A percentile compares a stretch with the other conserved stretches of the same genome.
Evolutionary conservation across 2,113 vertebrate species (phyloP).

Genomic region (Chionis minor): DNA sequence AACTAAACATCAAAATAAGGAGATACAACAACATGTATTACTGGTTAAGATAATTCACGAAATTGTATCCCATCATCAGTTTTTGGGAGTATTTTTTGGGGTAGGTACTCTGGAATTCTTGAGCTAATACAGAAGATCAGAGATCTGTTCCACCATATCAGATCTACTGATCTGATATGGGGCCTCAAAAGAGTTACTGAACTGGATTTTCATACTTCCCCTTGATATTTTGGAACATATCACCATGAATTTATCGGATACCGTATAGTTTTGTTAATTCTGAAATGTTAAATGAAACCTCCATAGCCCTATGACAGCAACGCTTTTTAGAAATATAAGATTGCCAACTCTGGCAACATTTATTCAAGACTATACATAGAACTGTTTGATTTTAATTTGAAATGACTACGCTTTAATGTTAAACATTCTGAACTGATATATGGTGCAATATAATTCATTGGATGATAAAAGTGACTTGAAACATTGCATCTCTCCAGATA

Average conservation of each 20-base stretch:
- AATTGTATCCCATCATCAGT: background rate
- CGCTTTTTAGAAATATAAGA: background rate
- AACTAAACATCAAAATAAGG: conserved; percentile 69
- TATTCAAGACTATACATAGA: background rate
- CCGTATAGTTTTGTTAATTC: conserved; percentile 15
- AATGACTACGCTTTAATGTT: conserved; percentile 26
- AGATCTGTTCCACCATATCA: background rate
- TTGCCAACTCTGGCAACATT: background rate
- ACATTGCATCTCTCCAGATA: background rate
- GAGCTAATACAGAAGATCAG: background rate
- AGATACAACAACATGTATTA: background rate
- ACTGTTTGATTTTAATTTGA: conserved; percentile 45
- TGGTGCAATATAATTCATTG: background rate
- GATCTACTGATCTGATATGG: background rate
- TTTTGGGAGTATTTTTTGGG: background rate
- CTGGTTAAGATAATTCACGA: background rate
- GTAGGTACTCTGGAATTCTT: background rate
- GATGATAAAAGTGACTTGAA: background rate
- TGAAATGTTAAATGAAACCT: conserved; percentile 43
- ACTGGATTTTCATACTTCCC: background rate
- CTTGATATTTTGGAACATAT: conserved; percentile 13
- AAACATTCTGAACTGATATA: conserved; percentile 25
- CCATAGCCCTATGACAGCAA: background rate
- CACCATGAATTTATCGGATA: background rate
- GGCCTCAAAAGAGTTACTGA: background rate